Conservation (phyloP, 2,888 invertebrate genomes). For the Caenorhabditis sulstoni region DNA sequence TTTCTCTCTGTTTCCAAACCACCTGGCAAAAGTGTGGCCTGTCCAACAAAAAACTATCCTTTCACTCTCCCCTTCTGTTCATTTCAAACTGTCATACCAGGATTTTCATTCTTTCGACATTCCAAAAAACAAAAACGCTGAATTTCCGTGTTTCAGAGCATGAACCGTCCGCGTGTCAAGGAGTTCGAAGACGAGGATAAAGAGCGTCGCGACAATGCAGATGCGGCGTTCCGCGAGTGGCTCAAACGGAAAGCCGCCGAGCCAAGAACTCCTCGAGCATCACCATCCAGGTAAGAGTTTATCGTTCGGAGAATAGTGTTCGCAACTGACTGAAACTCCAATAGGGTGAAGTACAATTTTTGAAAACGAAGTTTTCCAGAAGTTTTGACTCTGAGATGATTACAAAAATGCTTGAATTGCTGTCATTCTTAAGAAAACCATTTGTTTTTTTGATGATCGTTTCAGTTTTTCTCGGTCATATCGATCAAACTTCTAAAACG, state of each 20-base stretch:
- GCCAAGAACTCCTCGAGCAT: conserved; percentile 67
- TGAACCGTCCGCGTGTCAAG: conserved; percentile 62
- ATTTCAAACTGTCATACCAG: conserved; percentile 44
- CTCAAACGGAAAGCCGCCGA: conserved; percentile 66
- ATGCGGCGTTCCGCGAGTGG: conserved; percentile 71
- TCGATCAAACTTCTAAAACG: too few species aligned
- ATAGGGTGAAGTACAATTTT: too few species aligned
- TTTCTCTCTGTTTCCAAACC: conserved; percentile 6
- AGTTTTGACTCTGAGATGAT: too few species aligned
- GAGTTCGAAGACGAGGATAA: conserved; percentile 66
- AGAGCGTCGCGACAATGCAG: conserved; percentile 66
- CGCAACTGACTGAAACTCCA: too few species aligned
- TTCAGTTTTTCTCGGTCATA: too few species aligned
- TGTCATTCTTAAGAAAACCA: too few species aligned
- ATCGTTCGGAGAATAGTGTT: too few species aligned
- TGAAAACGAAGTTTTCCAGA: too few species aligned
- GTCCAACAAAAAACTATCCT: too few species aligned
- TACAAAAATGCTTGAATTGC: too few species aligned
- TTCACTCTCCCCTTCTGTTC: conserved; percentile 18
- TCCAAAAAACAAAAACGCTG: too few species aligned
- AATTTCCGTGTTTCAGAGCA: conserved; percentile 60
- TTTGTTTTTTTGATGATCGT: too few species aligned
- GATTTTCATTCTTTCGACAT: neutral
- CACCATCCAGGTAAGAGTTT: conserved; percentile 70
- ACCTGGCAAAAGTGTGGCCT: conserved; percentile 23